Percentiles rank a stretch among this genome's conserved stretches.
These are phyloP conservation scores for Selenia dentaria DNA, from an alignment of 2,888 invertebrate species.

Conservation along the genomic window DNA sequence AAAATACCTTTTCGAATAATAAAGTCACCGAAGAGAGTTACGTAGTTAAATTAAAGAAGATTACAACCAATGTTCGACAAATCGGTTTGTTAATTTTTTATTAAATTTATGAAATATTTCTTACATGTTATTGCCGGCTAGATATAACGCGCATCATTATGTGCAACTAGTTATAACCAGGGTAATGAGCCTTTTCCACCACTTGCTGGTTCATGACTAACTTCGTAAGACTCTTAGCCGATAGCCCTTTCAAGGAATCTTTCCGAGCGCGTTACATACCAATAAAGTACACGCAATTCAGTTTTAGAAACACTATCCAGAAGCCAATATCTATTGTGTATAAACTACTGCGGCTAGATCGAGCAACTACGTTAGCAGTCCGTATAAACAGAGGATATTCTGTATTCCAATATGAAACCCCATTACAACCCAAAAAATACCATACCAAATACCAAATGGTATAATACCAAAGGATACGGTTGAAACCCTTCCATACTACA, in stretches of 20 bases:
- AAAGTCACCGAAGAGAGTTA: constrained; percentile 7
- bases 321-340: too few relatives aligned
- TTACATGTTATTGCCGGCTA: neutral
- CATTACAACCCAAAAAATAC: too few relatives aligned
- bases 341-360: too few relatives aligned
- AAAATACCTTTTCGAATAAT: constrained; percentile 17
- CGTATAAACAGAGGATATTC: too few relatives aligned
- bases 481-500: too few relatives aligned
- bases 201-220: neutral
- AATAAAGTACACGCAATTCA: too few relatives aligned
- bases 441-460: too few relatives aligned
- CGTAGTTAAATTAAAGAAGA: constrained; percentile 17
- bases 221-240: neutral
- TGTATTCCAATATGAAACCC: too few relatives aligned
- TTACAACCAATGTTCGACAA: constrained; percentile 10
- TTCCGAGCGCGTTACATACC: neutral
- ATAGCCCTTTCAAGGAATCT: neutral
- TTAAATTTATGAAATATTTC: constrained; percentile 2
- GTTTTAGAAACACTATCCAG: too few relatives aligned
- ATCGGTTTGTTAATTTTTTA: constrained; percentile 17
- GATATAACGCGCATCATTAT: neutral
- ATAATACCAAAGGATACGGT: too few relatives aligned
- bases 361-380: too few relatives aligned
- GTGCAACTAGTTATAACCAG: constrained; percentile 3
- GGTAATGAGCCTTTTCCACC: neutral